Evolutionary conservation across 30 jellyfish, hydroid and myxozoan genomes (phyloP).

Genomic region (Mastigias papua): DNA sequence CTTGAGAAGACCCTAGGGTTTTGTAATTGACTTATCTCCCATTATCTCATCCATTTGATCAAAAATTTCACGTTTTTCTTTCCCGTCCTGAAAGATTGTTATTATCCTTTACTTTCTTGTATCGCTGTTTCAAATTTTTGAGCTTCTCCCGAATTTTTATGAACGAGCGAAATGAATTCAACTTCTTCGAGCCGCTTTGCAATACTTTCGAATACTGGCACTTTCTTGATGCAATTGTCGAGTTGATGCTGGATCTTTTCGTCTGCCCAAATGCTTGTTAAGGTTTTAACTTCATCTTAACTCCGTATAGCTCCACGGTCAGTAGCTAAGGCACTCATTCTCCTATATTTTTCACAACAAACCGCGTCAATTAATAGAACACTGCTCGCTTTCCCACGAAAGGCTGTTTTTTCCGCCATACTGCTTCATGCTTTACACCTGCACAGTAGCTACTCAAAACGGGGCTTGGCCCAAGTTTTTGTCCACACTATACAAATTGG

Average conservation of each 20-base stretch:
- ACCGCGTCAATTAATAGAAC: neutral
- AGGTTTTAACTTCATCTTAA: slow-evolving; percentile 1
- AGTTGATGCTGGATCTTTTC: slow-evolving; percentile 21
- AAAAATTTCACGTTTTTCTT: slow-evolving; percentile 28
- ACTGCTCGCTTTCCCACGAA: neutral
- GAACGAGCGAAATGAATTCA: slow-evolving; percentile 8
- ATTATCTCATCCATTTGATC: slow-evolving; percentile 20
- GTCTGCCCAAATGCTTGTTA: slow-evolving; percentile 28
- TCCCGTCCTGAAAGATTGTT: slow-evolving; percentile 43
- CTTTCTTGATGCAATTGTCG: slow-evolving; percentile 36
- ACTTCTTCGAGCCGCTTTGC: slow-evolving; percentile 24
- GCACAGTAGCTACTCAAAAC: neutral
- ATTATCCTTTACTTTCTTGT: slow-evolving; percentile 47
- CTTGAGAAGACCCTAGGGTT: slow-evolving; percentile 14
- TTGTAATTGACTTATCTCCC: slow-evolving; percentile 54
- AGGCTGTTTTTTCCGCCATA: neutral
- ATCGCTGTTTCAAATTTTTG: slow-evolving; percentile 17
- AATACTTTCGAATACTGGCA: slow-evolving; percentile 4
- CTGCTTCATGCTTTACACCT: neutral
- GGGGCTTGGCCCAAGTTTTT: too few relatives aligned
- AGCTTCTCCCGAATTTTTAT: slow-evolving; percentile 31
- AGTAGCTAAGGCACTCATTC: slow-evolving; percentile 9
- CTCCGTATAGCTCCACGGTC: slow-evolving; percentile 30
- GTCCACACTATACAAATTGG: too few relatives aligned
- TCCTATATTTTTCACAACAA: neutral